A percentile compares a stretch with the other conserved stretches of the same genome.
Conservation (phyloP, 2,888 invertebrate genomes). For the Pseudococcus jackbeardsleyi region DNA sequence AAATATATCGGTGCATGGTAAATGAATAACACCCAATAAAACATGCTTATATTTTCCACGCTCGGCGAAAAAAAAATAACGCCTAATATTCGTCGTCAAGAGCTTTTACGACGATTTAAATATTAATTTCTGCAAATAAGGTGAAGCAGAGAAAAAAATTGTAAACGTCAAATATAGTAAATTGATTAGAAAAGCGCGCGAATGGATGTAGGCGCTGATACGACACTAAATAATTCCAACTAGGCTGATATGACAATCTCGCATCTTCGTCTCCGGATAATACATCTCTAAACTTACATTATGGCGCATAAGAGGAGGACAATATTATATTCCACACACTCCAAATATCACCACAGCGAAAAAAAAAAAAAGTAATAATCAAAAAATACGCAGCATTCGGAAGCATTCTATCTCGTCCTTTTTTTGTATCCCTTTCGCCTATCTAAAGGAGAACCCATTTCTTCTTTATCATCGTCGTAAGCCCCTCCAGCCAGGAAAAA, state of each 20-base stretch:
- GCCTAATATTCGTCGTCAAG: not conserved
- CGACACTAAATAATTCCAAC: conserved; percentile 60
- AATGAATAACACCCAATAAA: no score
- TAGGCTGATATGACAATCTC: conserved; percentile 61
- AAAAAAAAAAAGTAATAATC: conserved; percentile 63
- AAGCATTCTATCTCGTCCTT: conserved; percentile 63
- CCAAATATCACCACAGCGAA: conserved; percentile 34
- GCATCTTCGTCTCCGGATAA: conserved; percentile 61
- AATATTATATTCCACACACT: conserved; percentile 59
- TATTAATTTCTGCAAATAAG: conserved; percentile 12
- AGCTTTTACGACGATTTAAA: conserved; percentile 6
- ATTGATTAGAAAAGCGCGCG: conserved; percentile 31
- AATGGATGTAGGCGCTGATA: conserved; percentile 35
- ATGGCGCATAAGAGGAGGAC: conserved; percentile 57
- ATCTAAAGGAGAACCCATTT: conserved; percentile 61
- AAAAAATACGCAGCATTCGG: conserved; percentile 65
- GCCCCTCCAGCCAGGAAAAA: conserved; percentile 60
- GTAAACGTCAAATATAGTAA: conserved; percentile 6
- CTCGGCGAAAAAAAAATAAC: no score
- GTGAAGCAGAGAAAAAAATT: not conserved
- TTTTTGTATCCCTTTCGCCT: conserved; percentile 62
- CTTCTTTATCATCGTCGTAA: conserved; percentile 61
- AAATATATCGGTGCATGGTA: no score
- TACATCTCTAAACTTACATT: conserved; percentile 64
- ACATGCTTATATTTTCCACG: no score